phyloP scores from a whole-genome alignment of 2,113 vertebrate species.

The Lepisosteus osseus region DNA sequence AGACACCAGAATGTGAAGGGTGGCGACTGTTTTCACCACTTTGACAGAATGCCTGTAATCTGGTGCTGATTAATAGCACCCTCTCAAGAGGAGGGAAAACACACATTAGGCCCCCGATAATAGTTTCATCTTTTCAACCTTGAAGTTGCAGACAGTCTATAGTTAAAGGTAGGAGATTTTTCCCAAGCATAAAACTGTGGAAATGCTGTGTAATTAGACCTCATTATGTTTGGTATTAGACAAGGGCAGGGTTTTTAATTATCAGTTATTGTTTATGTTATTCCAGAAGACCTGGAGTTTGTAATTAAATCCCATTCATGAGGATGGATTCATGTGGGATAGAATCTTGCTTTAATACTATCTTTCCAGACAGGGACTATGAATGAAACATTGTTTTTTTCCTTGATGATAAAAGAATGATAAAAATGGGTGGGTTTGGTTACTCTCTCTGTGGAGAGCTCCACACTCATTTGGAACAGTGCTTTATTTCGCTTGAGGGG shows the following conservation, averaged over 20 bases:
- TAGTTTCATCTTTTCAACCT: background rate
- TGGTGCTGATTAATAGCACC: background rate
- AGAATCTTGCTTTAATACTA: background rate
- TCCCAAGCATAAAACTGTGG: background rate
- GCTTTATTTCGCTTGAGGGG: background rate
- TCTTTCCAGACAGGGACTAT: background rate
- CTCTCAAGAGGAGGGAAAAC: background rate
- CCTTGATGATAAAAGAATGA: too few species aligned
- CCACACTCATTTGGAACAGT: background rate
- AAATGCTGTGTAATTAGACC: slow-evolving; percentile 2
- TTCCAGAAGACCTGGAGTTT: background rate
- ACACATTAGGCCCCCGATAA: slow-evolving; percentile 1
- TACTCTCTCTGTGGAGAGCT: background rate
- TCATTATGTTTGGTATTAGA: slow-evolving; percentile 6
- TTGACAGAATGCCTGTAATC: background rate
- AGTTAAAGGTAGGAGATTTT: background rate
- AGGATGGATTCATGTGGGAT: background rate
- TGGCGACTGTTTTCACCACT: background rate
- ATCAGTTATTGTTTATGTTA: background rate
- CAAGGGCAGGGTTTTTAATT: slow-evolving; percentile 1
- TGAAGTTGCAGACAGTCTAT: background rate
- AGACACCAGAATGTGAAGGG: background rate
- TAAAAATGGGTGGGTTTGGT: background rate
- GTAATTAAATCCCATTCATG: background rate
- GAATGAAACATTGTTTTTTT: background rate